These are phyloP conservation scores for Orius laevigatus DNA, from an alignment of 1,140 invertebrate genomes.

Conservation along the genomic window DNA sequence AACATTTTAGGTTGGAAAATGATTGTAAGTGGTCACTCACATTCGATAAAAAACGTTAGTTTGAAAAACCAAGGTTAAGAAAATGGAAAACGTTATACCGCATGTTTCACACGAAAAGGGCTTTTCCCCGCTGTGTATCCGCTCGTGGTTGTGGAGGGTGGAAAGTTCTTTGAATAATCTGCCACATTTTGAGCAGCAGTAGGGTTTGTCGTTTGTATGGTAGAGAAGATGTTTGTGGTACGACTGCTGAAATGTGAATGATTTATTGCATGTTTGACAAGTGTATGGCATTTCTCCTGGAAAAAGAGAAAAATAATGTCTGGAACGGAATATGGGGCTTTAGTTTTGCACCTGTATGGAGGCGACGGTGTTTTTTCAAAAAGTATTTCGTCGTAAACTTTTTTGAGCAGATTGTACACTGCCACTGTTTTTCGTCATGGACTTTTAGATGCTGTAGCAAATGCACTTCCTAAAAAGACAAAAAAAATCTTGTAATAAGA, in stretches of 20 bases:
- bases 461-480: slow-evolving; percentile 32
- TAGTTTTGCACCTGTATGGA: slow-evolving; percentile 39
- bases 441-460: slow-evolving; percentile 36
- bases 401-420: slow-evolving; percentile 69
- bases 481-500: slow-evolving; percentile 1
- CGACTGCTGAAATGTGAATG: slow-evolving; percentile 80
- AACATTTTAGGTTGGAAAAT: slow-evolving; percentile 19
- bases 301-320: slow-evolving; percentile 17
- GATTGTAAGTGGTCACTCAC: slow-evolving; percentile 2
- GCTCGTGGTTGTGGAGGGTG: slow-evolving; percentile 71
- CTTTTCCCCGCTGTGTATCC: slow-evolving; percentile 80
- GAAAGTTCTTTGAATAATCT: slow-evolving; percentile 76
- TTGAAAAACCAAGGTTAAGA: slow-evolving; percentile 1
- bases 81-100: slow-evolving; percentile 32
- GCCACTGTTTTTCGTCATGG: slow-evolving; percentile 50
- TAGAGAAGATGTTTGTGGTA: slow-evolving; percentile 71
- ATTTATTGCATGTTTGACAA: slow-evolving; percentile 69
- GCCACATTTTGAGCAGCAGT: slow-evolving; percentile 59
- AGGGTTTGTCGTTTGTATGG: slow-evolving; percentile 70
- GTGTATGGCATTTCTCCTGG: slow-evolving; percentile 73
- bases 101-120: slow-evolving; percentile 83
- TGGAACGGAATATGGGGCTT: slow-evolving; percentile 5
- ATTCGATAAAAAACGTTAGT: slow-evolving; percentile 3
- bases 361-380: slow-evolving; percentile 70
- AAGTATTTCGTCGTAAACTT: slow-evolving; percentile 80